Evolutionary conservation across 1,140 invertebrate genomes (phyloP).

Genomic region (Eupristina koningsbergeri): DNA sequence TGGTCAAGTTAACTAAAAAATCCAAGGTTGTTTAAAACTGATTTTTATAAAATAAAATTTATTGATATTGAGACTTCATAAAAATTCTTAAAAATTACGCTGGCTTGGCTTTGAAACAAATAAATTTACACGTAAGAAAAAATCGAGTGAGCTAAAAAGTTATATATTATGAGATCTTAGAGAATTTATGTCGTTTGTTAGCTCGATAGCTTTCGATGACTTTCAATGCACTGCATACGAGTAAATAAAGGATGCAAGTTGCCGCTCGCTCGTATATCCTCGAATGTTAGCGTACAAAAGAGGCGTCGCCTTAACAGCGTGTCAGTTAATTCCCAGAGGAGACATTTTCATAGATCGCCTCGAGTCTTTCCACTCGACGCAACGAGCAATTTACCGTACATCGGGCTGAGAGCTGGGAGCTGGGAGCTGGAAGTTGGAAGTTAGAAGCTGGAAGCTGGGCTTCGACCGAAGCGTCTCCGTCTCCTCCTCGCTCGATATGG

Average conservation of each 20-base stretch:
- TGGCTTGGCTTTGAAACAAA: not conserved
- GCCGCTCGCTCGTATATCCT: not conserved
- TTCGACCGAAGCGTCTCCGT: not conserved
- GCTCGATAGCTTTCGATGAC: not conserved
- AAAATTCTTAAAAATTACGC: too few species aligned
- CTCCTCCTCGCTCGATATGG: conserved; percentile 11
- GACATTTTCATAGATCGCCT: conserved; percentile 38
- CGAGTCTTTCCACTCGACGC: not conserved
- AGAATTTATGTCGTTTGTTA: conserved; percentile 22
- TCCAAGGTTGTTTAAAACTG: too few species aligned
- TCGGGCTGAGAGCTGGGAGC: not conserved
- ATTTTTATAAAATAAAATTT: too few species aligned
- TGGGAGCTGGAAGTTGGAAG: not conserved
- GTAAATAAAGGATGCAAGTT: not conserved
- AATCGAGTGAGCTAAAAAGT: not conserved
- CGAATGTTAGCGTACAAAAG: not conserved
- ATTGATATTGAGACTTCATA: too few species aligned
- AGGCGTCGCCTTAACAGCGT: conserved; percentile 19
- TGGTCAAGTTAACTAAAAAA: too few species aligned
- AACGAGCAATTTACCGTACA: conserved; percentile 36
- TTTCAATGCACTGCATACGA: not conserved
- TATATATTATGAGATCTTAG: conserved; percentile 4
- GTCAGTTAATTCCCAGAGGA: conserved; percentile 2
- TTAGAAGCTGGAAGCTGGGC: not conserved
- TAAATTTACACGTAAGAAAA: not conserved